Base-by-base conservation (phyloP, 2,888 invertebrate species). In the Perizoma affinitatum region DNA sequence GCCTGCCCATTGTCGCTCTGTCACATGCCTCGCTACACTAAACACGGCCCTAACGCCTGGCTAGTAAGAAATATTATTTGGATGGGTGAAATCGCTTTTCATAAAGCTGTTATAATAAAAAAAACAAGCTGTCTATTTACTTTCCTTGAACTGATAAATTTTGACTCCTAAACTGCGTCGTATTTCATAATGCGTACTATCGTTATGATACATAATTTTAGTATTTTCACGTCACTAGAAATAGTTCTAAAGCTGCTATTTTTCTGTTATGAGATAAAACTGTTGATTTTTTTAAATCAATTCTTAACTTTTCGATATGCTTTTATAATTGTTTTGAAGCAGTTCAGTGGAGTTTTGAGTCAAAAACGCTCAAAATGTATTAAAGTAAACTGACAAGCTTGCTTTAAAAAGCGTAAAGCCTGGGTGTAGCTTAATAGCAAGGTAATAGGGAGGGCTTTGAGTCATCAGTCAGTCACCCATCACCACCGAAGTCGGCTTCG, bases 21-120 rank as follows among this genome's bases (percentile, higher is more conserved):
- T 84, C 89, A 89, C 88, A 82, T 80, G 89, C 88, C 90, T 90
- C 83, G 89, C 89, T 84, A 90, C 87, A 87, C 89, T 87, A 86
- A 89, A 90, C 82, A 83, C 82, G 79, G 83, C 80, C 78, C 73
- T 88, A 87, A 87, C 83, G 82, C 86, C 78, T 78, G 67, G 83
- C 83, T 84, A 78, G 73, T 83, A 83, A 83, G 78, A 80, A 76
- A 78, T 78, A 76, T 70, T 69, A 66, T 71, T 63, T 66, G 65
- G 59, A 67, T 56, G 70, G 68, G 65, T 65, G 57, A 55, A 70
- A 74, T 68, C 68, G 78, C 79, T 82, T 76, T 75, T 74, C 78
- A 69, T 34, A 45, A 50, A 42, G 50, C 54, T 62, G 58, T 38
- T 48, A 46, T 54, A 45, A 45, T 54, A 34, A 34, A 34, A 49